Conservation (phyloP, 2,797 vertebrate species). For the Lerista edwardsae region DNA sequence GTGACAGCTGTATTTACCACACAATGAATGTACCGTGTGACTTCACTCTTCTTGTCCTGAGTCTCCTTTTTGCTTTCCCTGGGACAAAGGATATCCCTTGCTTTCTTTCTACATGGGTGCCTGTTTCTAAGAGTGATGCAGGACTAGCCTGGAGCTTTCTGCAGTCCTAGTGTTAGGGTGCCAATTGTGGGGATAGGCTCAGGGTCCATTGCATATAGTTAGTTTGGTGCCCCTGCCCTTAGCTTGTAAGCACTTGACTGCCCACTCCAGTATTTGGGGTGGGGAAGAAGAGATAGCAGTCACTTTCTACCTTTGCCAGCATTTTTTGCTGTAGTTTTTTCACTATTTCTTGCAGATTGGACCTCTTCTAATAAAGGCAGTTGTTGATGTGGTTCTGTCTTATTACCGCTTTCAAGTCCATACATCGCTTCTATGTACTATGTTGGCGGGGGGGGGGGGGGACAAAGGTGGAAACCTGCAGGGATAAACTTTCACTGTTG, state of each 20-base stretch:
- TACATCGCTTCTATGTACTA: no score
- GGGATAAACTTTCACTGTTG: no score
- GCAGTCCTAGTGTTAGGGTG: not conserved
- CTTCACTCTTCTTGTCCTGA: not conserved
- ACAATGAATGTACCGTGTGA: not conserved
- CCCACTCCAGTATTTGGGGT: not conserved
- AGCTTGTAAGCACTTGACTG: conserved; percentile 22
- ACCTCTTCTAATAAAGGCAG: conserved; percentile 74
- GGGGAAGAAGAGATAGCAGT: conserved; percentile 21
- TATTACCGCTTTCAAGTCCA: not conserved
- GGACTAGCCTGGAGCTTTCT: not conserved
- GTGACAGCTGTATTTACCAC: not conserved
- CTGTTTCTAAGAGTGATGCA: not conserved
- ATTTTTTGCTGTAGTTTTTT: conserved; percentile 71
- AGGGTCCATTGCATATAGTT: not conserved
- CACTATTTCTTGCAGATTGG: conserved; percentile 70
- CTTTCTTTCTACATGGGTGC: not conserved
- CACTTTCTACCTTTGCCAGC: conserved; percentile 23
- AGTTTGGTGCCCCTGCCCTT: not conserved
- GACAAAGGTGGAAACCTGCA: no score
- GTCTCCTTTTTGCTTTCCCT: not conserved
- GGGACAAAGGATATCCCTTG: not conserved
- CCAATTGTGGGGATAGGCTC: not conserved
- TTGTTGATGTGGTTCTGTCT: conserved; percentile 31
- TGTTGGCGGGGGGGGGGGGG: not conserved